Percentiles rank a stretch among this genome's conserved stretches.
Conservation (phyloP, 2,113 vertebrate species). For the Odontesthes bonariensis region DNA sequence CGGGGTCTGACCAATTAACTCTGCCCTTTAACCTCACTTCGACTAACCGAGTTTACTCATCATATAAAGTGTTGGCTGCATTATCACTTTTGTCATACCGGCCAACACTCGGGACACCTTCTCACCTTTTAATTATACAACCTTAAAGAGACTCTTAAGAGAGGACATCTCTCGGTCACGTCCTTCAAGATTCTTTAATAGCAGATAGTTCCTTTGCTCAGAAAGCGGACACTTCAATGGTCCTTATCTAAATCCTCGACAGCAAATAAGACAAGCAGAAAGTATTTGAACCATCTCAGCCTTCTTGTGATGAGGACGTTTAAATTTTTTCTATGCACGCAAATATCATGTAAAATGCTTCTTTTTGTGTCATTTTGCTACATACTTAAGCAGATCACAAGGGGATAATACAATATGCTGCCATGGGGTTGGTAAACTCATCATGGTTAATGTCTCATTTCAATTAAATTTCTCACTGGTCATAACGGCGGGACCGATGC, state of each 20-base stretch:
- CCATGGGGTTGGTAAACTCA: conserved; percentile 26
- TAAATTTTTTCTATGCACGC: conserved; percentile 11
- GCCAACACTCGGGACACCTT: conserved; percentile 21
- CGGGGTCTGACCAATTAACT: conserved; percentile 37
- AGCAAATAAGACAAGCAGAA: conserved; percentile 2
- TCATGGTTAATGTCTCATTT: conserved; percentile 29
- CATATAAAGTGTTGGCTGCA: conserved; percentile 30
- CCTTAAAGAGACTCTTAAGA: conserved; percentile 25
- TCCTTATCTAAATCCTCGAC: not conserved
- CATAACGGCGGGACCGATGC: conserved; percentile 10
- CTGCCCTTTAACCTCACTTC: conserved; percentile 31
- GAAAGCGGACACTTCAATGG: not conserved
- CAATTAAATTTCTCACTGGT: conserved; percentile 25
- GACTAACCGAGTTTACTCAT: conserved; percentile 11
- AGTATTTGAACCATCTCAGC: conserved; percentile 1
- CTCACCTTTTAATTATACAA: conserved; percentile 50
- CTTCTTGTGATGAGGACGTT: conserved; percentile 1
- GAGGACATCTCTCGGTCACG: conserved; percentile 18
- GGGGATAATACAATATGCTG: conserved; percentile 12
- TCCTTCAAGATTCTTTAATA: conserved; percentile 48
- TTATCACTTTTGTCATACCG: conserved; percentile 51
- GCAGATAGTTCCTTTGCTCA: conserved; percentile 20
- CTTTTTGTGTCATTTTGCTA: conserved; percentile 9
- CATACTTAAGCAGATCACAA: conserved; percentile 2
- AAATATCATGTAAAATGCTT: conserved; percentile 16